A percentile compares a stretch with the other conserved stretches of the same genome.
Conservation (phyloP, 2,797 vertebrate species). For the Hippocampus kuda region DNA sequence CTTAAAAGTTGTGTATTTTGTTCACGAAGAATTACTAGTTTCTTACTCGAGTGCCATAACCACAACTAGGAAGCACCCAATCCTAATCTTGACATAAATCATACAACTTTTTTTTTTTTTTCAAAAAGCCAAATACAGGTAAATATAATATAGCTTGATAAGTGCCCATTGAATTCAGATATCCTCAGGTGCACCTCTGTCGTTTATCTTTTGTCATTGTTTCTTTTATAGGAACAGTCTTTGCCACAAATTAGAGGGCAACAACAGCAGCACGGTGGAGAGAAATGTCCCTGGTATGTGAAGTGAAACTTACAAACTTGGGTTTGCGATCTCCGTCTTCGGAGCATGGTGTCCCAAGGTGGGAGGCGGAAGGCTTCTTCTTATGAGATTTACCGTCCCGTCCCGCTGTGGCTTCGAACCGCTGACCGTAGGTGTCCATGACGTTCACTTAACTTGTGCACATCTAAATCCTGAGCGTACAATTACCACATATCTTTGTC, state of each 20-base stretch:
- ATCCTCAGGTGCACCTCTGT: no score
- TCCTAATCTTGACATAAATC: no score
- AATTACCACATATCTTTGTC: background rate
- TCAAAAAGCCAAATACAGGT: no score
- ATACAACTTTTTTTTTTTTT: no score
- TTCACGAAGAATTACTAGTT: no score
- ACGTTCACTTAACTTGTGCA: background rate
- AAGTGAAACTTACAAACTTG: conserved; percentile 60
- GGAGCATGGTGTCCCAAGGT: conserved; percentile 16
- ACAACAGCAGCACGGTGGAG: background rate
- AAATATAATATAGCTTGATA: no score
- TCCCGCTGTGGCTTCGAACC: conserved; percentile 41
- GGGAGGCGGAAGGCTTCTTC: conserved; percentile 47
- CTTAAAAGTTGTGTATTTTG: no score
- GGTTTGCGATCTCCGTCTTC: conserved; percentile 61
- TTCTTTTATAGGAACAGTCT: no score
- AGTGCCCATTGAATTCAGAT: no score
- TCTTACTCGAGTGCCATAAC: no score
- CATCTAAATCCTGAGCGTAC: background rate
- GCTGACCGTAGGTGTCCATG: conserved; percentile 49
- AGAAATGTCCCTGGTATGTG: background rate
- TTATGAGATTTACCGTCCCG: conserved; percentile 54
- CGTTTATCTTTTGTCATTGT: no score
- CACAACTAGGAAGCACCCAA: no score
- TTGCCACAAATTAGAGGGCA: background rate